These are phyloP conservation scores for Campoletis sonorensis DNA, from an alignment of 1,140 invertebrate species.

Conservation along the genomic window DNA sequence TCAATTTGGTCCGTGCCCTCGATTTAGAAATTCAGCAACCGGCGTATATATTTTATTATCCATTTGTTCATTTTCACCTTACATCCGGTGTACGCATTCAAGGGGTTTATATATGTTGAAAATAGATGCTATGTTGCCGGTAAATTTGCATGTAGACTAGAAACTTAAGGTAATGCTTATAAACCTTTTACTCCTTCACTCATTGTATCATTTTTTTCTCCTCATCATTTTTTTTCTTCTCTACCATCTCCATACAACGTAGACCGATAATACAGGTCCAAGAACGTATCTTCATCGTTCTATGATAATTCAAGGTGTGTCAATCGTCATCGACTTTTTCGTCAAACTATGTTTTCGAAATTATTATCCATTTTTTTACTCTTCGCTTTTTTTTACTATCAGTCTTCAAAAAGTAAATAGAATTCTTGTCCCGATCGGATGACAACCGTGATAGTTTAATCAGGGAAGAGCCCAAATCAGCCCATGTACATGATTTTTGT, in stretches of 20 bases:
- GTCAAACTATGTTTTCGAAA: conserved; percentile 49
- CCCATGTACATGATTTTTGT: neutral
- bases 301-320: neutral
- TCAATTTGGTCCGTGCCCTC: conserved; percentile 59
- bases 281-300: neutral
- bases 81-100: conserved; percentile 28
- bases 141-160: conserved; percentile 65
- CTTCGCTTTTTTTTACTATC: conserved; percentile 60
- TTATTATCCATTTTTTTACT: conserved; percentile 43
- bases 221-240: neutral
- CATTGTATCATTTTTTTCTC: neutral
- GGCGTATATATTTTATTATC: conserved; percentile 33
- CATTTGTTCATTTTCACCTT: conserved; percentile 22
- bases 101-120: conserved; percentile 57
- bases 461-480: neutral
- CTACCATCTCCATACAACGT: conserved; percentile 41
- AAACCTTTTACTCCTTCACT: conserved; percentile 54
- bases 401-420: conserved; percentile 61
- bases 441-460: neutral
- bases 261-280: conserved; percentile 57
- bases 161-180: conserved; percentile 64
- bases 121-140: conserved; percentile 61
- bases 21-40: conserved; percentile 49
- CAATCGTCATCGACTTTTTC: conserved; percentile 40
- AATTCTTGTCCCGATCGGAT: conserved; percentile 15